These are phyloP conservation scores for Phalangium opilio DNA, from an alignment of 2,888 invertebrate species.

Conservation along the genomic window DNA sequence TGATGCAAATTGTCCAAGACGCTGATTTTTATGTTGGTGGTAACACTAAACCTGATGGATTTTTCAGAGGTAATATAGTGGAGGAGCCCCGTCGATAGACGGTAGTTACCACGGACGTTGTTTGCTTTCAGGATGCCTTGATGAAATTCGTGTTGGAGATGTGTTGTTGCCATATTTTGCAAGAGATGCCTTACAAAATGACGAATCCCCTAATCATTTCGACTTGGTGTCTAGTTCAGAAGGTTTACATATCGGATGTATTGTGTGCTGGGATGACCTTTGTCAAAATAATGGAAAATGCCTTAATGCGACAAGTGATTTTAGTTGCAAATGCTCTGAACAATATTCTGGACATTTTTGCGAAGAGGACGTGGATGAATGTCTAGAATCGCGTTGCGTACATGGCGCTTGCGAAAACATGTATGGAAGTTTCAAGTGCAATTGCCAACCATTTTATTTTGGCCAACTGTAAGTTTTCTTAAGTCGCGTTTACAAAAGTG, in stretches of 20 bases:
- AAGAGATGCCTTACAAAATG: conserved; percentile 43
- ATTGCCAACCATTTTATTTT: no score
- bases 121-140: conserved; percentile 62
- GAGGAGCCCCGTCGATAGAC: no score
- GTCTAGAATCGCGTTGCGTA: conserved; percentile 56
- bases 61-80: no score
- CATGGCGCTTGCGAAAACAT: conserved; percentile 52
- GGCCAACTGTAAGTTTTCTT: no score
- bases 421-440: no score
- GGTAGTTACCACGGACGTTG: no score
- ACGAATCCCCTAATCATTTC: conserved; percentile 12
- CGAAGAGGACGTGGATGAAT: conserved; percentile 80
- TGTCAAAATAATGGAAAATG: conserved; percentile 44
- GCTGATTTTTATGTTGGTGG: no score
- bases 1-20: neutral
- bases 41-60: no score
- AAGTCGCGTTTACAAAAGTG: no score
- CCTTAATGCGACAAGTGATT: conserved; percentile 51
- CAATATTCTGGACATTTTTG: conserved; percentile 75
- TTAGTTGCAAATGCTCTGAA: conserved; percentile 66
- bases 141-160: conserved; percentile 67
- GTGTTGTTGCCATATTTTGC: conserved; percentile 71
- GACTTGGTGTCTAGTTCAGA: neutral
- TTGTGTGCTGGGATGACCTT: conserved; percentile 61
- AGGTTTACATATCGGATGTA: conserved; percentile 36